Base-by-base conservation (phyloP, 2,797 vertebrate species). In the Heliangelus exortis region DNA sequence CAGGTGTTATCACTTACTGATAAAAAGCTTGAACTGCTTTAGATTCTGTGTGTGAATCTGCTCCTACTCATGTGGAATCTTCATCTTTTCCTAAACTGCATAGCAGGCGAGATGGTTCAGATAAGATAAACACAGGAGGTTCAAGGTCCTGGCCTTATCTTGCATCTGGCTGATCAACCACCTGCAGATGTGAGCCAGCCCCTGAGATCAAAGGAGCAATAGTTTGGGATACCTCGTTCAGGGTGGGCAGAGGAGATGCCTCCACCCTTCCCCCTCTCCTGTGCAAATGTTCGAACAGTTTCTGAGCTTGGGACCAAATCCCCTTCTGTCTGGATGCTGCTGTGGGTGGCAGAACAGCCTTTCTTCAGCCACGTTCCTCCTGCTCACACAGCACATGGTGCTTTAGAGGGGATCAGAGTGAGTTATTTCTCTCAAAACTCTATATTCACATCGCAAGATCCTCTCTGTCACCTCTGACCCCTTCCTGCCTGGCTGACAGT, bases 401-500 rank as follows among this genome's bases (percentile, higher is more conserved):
- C 84, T 92, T 76, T 55, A 47, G 57, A 28, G 9, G 36, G 57
- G 41, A 71, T 86, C 80, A 73, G 41, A 59, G 51, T 2, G 59
- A 82, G 77, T 59, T 59, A 79, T 48, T 82, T 65, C 77, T 84
- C 93, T 91, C 84, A 79, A 74, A 84, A 84, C 48, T 73, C 33
- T 3, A 5, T 41, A 63, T 82, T 67, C 81, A 67, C 36, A 13
- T 9, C 50, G 71, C 7, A 41, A 39, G 84, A 61, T 84, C 71
- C 67, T 89, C 68, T 88, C 67, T 54, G 18, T 93, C 93, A 59
- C 86, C 94, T 76, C 84, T 94, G 88, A 71, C 86, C 81, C 13
- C 20, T 29, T 66, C 80, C 84, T 79, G 63, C 65, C 81, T 84
- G 86, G 36, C 83, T 92, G 83, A 90, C 7, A 26, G 76, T 20